Percentiles rank a stretch among this genome's conserved stretches.
Conservation (phyloP, 2,888 invertebrate species). For the Epinotia bilunana region DNA sequence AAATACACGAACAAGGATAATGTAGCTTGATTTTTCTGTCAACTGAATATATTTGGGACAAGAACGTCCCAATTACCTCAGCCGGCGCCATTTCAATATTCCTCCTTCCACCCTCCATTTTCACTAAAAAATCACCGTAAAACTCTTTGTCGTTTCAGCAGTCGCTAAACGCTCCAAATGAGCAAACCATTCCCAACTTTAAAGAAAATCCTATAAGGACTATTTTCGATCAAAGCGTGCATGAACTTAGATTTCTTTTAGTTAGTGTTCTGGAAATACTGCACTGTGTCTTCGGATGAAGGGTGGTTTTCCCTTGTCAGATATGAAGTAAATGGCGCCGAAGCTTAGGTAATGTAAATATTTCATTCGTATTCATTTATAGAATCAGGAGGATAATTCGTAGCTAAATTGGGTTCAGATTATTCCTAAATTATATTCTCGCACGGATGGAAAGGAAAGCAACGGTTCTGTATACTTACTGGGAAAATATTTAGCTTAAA, state of each 20-base stretch:
- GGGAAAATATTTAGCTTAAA: conserved; percentile 12
- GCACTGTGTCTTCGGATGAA: background rate
- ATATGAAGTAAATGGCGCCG: background rate
- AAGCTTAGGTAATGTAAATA: conserved; percentile 31
- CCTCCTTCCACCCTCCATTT: conserved; percentile 25
- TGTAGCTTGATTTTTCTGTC: conserved; percentile 16
- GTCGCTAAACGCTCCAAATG: background rate
- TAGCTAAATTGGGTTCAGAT: conserved; percentile 26
- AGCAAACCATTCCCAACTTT: background rate
- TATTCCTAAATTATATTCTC: conserved; percentile 11
- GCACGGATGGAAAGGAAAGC: conserved; percentile 7
- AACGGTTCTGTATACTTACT: background rate
- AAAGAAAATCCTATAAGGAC: background rate
- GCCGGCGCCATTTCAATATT: conserved; percentile 23
- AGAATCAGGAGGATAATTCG: conserved; percentile 36
- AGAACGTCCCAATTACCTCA: conserved; percentile 21
- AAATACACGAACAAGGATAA: background rate
- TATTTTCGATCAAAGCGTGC: background rate
- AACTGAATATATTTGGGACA: conserved; percentile 29
- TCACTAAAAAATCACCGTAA: conserved; percentile 30
- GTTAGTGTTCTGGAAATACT: background rate
- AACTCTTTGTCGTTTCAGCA: conserved; percentile 29
- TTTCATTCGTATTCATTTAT: conserved; percentile 36
- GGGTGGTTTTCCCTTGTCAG: conserved; percentile 2
- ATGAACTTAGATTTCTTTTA: background rate